Conservation (phyloP, 2,797 vertebrate species). For the Scolopax rusticola region DNA sequence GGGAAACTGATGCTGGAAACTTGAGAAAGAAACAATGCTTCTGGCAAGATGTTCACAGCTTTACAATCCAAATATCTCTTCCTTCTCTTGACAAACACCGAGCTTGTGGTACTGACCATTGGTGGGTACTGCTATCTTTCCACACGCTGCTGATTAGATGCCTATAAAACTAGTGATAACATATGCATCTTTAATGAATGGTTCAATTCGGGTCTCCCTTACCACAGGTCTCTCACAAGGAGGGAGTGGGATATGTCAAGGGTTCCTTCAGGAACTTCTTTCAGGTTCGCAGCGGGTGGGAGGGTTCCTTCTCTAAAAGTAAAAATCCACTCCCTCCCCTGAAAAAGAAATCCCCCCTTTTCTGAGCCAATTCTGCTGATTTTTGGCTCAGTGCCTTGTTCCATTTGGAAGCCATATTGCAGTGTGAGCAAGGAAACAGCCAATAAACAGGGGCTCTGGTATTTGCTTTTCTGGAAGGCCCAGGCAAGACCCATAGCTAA, state of each 20-base stretch:
- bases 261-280: not conserved
- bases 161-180: not conserved
- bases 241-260: not conserved
- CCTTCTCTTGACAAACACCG: not conserved
- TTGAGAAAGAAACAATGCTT: not conserved
- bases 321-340: not conserved
- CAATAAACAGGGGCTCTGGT: slow-evolving; percentile 34
- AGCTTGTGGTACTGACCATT: not conserved
- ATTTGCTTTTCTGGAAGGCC: slow-evolving; percentile 46
- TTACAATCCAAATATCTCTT: not conserved
- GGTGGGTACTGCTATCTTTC: not conserved
- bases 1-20: not conserved
- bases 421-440: slow-evolving; percentile 38
- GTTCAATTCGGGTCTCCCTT: not conserved
- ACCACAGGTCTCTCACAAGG: not conserved
- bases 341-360: not conserved
- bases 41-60: slow-evolving; percentile 1
- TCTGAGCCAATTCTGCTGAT: slow-evolving; percentile 10
- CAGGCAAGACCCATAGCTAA: slow-evolving; percentile 1
- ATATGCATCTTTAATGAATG: not conserved
- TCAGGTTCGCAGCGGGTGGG: not conserved
- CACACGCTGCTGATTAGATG: not conserved
- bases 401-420: slow-evolving; percentile 52
- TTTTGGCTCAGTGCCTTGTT: slow-evolving; percentile 29
- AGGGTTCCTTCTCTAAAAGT: not conserved